Conservation (phyloP, 2,888 invertebrate species). For the Trichogramma dendrolimi region DNA sequence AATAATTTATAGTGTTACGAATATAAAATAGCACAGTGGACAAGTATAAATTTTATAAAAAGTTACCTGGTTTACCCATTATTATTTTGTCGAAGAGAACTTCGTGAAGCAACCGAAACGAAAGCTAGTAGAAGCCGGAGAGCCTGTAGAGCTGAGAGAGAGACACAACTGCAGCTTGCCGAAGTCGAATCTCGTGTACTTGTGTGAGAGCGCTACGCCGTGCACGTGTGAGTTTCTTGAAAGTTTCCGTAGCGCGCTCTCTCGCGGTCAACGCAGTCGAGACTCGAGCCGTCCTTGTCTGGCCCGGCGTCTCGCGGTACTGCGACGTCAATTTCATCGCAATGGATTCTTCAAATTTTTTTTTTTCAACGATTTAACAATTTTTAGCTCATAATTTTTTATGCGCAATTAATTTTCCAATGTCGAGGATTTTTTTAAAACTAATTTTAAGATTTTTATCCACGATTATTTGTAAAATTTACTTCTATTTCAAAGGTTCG, state of each 20-base stretch:
- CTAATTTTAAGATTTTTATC: background rate
- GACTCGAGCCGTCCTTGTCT: too few relatives aligned
- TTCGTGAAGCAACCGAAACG: too few relatives aligned
- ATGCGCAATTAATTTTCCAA: background rate
- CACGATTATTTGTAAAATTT: background rate
- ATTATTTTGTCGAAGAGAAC: background rate
- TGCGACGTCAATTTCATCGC: too few relatives aligned
- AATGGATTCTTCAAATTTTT: background rate
- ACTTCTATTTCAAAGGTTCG: background rate
- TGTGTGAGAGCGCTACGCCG: too few relatives aligned
- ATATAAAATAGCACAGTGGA: background rate
- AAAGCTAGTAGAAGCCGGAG: too few relatives aligned
- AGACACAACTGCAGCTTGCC: too few relatives aligned
- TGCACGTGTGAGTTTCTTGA: too few relatives aligned
- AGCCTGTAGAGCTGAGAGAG: too few relatives aligned
- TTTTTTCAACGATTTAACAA: background rate
- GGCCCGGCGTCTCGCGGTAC: too few relatives aligned
- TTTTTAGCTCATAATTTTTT: background rate
- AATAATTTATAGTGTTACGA: background rate
- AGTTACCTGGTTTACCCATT: slow-evolving; percentile 29
- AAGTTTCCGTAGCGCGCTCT: too few relatives aligned
- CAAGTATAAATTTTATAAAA: background rate
- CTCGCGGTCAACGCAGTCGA: too few relatives aligned
- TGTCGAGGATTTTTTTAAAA: background rate
- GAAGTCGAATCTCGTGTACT: too few relatives aligned